These are phyloP conservation scores for Balearica regulorum DNA, from an alignment of 2,797 vertebrate species.

Conservation along the genomic window DNA sequence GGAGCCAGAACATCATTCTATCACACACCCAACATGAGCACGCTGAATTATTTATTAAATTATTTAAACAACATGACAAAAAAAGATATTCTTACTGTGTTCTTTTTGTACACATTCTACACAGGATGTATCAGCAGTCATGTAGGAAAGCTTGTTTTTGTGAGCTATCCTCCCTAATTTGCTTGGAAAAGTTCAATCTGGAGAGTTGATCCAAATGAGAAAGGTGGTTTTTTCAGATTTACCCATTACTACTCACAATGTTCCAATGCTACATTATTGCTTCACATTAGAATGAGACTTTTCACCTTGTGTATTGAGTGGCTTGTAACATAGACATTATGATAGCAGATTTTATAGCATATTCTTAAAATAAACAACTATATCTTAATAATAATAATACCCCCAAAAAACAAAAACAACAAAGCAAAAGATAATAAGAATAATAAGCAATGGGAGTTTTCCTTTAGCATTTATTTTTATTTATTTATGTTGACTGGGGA, in stretches of 20 bases:
- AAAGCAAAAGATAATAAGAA: not conserved
- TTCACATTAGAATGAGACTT: not conserved
- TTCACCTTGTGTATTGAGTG: not conserved
- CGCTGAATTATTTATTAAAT: not conserved
- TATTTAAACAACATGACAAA: not conserved
- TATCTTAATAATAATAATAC: not conserved
- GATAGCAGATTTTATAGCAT: not conserved
- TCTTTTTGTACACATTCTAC: not conserved
- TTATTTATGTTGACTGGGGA: not conserved
- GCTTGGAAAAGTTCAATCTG: not conserved
- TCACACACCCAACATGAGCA: not conserved
- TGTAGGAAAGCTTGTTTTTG: not conserved
- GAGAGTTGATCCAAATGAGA: not conserved
- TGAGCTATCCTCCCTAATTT: not conserved
- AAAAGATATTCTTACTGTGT: not conserved
- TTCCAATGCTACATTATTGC: not conserved
- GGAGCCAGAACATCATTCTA: not conserved
- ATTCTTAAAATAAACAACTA: not conserved
- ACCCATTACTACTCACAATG: not conserved
- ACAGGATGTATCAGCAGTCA: not conserved
- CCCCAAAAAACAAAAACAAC: no score
- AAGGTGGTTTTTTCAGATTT: not conserved
- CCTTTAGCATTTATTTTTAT: not conserved
- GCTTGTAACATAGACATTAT: not conserved
- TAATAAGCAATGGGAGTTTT: not conserved